Conservation (phyloP, 2,888 invertebrate species). For the Hermodice carunculata region DNA sequence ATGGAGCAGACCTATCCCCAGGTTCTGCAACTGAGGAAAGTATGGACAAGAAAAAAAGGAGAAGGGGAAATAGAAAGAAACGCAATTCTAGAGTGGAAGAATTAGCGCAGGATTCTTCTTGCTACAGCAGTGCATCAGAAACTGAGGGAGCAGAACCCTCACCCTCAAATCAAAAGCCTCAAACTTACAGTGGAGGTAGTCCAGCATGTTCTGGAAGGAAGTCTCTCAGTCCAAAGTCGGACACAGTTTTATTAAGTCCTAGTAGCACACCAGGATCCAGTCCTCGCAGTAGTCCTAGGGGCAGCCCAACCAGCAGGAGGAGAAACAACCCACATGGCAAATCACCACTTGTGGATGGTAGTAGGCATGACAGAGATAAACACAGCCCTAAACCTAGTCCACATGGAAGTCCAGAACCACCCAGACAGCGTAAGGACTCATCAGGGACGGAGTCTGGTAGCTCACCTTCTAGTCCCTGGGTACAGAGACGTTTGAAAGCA, state of each 20-base stretch:
- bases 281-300: conserved; percentile 56
- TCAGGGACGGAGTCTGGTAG: conserved; percentile 72
- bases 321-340: conserved; percentile 31
- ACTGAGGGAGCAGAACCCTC: conserved; percentile 40
- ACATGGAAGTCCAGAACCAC: conserved; percentile 32
- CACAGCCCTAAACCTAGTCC: conserved; percentile 34
- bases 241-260: conserved; percentile 47
- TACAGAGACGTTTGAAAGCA: conserved; percentile 70
- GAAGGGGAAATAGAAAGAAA: conserved; percentile 35
- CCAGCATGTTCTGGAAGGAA: conserved; percentile 4
- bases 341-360: conserved; percentile 52
- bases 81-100: conserved; percentile 54
- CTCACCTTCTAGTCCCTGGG: conserved; percentile 72
- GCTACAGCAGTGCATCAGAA: conserved; percentile 66
- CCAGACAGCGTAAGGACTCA: conserved; percentile 49
- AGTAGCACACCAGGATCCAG: conserved; percentile 55
- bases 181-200: conserved; percentile 9
- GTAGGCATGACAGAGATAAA: conserved; percentile 12
- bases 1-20: neutral
- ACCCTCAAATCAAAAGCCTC: neutral
- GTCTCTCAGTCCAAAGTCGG: conserved; percentile 35
- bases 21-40: neutral
- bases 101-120: conserved; percentile 54
- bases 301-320: conserved; percentile 65
- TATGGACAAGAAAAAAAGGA: conserved; percentile 23